Percentiles rank a stretch among this genome's conserved stretches.
Conservation (phyloP, 2,113 vertebrate species). For the Clarias batrachus region DNA sequence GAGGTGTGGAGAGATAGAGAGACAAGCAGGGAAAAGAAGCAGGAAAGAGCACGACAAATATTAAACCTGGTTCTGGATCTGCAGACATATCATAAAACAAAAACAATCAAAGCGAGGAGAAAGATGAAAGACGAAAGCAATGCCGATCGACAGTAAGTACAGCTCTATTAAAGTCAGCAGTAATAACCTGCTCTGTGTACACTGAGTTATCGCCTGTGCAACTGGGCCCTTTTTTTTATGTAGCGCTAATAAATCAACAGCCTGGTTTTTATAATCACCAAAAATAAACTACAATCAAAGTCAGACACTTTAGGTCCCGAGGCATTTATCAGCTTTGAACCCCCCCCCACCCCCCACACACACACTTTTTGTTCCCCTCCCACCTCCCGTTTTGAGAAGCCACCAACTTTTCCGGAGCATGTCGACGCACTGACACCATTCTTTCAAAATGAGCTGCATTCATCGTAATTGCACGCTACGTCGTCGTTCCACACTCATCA, state of each 20-base stretch:
- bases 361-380: constrained; percentile 52
- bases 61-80: constrained; percentile 34
- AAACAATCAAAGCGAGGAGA: constrained; percentile 59
- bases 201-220: constrained; percentile 52
- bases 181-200: constrained; percentile 66
- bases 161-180: constrained; percentile 66
- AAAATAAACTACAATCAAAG: constrained; percentile 78
- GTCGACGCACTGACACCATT: constrained; percentile 77
- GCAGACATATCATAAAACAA: constrained; percentile 57
- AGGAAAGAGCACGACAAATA: constrained; percentile 41
- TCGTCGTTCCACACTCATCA: constrained; percentile 66
- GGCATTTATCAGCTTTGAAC: constrained; percentile 76
- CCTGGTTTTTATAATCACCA: constrained; percentile 70
- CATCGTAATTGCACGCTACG: constrained; percentile 68
- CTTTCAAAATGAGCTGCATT: constrained; percentile 76
- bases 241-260: constrained; percentile 74
- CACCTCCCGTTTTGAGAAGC: constrained; percentile 67
- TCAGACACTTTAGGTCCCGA: constrained; percentile 75
- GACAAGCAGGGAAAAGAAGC: constrained; percentile 63
- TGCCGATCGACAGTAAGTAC: constrained; percentile 67
- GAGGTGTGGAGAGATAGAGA: constrained; percentile 68
- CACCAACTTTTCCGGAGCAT: constrained; percentile 73
- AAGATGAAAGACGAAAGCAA: constrained; percentile 57
- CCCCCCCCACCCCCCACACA: not conserved
- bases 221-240: constrained; percentile 69